Conservation (phyloP, 2,888 invertebrate genomes). For the Perdita meconis region DNA sequence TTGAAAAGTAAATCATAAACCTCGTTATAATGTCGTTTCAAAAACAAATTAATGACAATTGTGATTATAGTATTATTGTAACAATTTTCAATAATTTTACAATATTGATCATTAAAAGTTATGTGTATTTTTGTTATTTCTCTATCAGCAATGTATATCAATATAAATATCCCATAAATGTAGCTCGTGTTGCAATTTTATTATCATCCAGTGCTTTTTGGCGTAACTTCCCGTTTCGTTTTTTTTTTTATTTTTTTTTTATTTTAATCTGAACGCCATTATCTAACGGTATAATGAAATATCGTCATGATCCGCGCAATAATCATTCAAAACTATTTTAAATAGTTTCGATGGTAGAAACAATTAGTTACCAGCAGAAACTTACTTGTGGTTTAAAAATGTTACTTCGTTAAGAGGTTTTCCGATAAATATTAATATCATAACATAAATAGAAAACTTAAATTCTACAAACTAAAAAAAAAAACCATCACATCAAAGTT, state of each 20-base stretch:
- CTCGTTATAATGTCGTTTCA: constrained; percentile 32
- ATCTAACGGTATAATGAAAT: constrained; percentile 47
- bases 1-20: constrained; percentile 40
- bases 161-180: constrained; percentile 63
- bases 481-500: too few relatives aligned
- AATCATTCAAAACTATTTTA: constrained; percentile 26
- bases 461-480: too few relatives aligned
- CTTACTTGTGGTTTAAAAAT: neutral
- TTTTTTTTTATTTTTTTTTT: too few relatives aligned
- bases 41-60: constrained; percentile 41
- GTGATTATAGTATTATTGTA: constrained; percentile 59
- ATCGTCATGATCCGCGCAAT: constrained; percentile 30
- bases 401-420: too few relatives aligned
- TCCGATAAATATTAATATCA: too few relatives aligned
- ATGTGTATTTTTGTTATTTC: constrained; percentile 55
- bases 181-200: constrained; percentile 54
- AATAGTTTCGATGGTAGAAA: constrained; percentile 37
- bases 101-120: constrained; percentile 63
- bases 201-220: constrained; percentile 57
- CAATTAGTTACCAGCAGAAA: constrained; percentile 32
- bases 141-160: constrained; percentile 63
- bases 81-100: constrained; percentile 54
- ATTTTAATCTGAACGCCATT: constrained; percentile 51
- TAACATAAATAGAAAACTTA: too few relatives aligned
- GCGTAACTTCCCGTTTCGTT: constrained; percentile 66